Evolutionary conservation across 2,113 vertebrate genomes (phyloP), one percentile per base, ranked within the genome.

Genomic region (Athene noctua): DNA sequence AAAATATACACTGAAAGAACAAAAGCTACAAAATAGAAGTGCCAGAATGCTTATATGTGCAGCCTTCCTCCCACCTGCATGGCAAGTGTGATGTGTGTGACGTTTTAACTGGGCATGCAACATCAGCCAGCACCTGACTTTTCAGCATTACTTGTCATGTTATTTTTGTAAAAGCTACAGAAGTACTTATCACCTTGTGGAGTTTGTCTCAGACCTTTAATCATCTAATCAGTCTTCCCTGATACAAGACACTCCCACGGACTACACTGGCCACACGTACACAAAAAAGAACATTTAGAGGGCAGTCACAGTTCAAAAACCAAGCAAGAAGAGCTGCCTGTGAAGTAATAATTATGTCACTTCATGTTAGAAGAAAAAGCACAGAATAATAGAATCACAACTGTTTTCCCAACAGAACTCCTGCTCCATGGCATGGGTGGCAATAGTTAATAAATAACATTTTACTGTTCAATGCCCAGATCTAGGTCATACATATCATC

Each of bases 21-120:
- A 73, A 44, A 47, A 62, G 36, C 51, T 73, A 27, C 52, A 30
- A 55, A 59, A 72, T 3, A 9, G 32, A 68, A 78, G 23, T 0
- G 1, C 10, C 32, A 51, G 47, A 75, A 49, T 2, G 11, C n/a
- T 38, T 42, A 3, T 11, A 15, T 3, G 21, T 13, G 49, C 18
- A 78, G 42, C 34, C 15, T 55, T 38, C 46, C n/a, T 49, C 67
- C 26, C 32, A 52, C 54, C 29, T 51, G 30, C 23, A 34, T 5
- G 5, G 54, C 29, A 49, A 63, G 38, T 10, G 18, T 7, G 11
- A 6, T 7, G 15, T 1, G 6, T 49, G 23, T 1, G 27, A 9
- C 23, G 16, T 13, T 49, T 61, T 29, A 66, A 62, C 1, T 15
- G 22, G 3, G 32, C 15, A 22, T 10, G 30, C 27, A 66, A 13